Evolutionary conservation across 2,797 vertebrate genomes (phyloP).

Genomic region (Fringilla coelebs): DNA sequence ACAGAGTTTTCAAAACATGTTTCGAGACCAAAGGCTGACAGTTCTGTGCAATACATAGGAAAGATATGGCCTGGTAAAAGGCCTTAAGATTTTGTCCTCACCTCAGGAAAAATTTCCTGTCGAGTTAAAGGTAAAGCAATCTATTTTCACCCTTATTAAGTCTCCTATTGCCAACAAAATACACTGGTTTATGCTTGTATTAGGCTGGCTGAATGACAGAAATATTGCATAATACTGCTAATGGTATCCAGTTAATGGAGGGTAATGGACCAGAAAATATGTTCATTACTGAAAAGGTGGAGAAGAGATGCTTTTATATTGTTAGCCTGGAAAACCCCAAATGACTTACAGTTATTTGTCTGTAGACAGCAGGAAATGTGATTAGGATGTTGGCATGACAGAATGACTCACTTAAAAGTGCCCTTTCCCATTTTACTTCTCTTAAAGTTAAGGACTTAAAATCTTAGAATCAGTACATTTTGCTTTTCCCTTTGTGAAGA

Average conservation of each 20-base stretch:
- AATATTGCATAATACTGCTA: conserved; percentile 5
- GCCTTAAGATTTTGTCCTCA: neutral
- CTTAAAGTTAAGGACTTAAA: neutral
- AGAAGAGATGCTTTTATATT: neutral
- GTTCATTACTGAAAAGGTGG: conserved; percentile 27
- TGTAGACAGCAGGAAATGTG: neutral
- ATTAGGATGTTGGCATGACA: neutral
- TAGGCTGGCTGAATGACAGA: neutral
- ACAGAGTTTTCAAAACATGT: neutral
- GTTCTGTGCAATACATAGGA: neutral
- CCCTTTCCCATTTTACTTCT: neutral
- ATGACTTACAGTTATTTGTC: neutral
- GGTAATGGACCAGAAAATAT: conserved; percentile 36
- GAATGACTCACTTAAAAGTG: neutral
- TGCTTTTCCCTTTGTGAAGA: neutral
- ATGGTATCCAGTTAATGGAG: conserved; percentile 11
- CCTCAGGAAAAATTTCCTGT: neutral
- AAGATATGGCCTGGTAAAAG: neutral
- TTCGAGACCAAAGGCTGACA: neutral
- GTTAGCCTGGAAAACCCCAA: neutral
- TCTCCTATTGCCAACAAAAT: neutral
- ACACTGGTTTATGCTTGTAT: neutral
- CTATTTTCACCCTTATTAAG: neutral
- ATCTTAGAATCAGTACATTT: neutral
- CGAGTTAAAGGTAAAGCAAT: neutral